phyloP scores from a whole-genome alignment of 2,888 invertebrate species.

The Limulus polyphemus region DNA sequence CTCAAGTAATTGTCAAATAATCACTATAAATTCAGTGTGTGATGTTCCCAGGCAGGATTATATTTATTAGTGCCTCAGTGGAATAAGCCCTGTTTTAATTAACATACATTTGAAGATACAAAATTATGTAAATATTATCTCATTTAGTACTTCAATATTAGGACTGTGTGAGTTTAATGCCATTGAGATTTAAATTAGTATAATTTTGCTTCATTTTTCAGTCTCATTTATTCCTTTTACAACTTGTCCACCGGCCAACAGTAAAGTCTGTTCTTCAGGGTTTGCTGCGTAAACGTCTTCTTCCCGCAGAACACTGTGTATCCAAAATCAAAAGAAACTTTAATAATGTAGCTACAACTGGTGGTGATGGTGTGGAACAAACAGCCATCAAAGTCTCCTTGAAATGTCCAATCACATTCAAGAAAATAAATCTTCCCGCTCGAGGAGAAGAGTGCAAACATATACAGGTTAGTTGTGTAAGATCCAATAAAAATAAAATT shows the following conservation, averaged over 20 bases:
- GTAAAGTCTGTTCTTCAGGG: slow-evolving; percentile 87
- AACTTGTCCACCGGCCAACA: slow-evolving; percentile 91
- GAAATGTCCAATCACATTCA: slow-evolving; percentile 92
- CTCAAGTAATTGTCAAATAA: too few relatives aligned
- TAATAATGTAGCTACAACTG: slow-evolving; percentile 47
- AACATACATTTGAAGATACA: not conserved
- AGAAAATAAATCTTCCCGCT: slow-evolving; percentile 84
- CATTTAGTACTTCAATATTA: too few relatives aligned
- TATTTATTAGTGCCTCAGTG: too few relatives aligned
- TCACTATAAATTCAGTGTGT: too few relatives aligned
- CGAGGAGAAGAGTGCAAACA: slow-evolving; percentile 93
- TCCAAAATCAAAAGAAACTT: slow-evolving; percentile 91
- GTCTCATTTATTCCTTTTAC: slow-evolving; percentile 87
- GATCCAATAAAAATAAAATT: not conserved
- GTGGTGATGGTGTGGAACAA: slow-evolving; percentile 37
- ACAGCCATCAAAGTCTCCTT: slow-evolving; percentile 52
- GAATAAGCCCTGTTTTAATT: too few relatives aligned
- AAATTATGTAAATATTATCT: too few relatives aligned
- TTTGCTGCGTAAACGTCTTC: slow-evolving; percentile 69
- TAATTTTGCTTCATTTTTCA: slow-evolving; percentile 16
- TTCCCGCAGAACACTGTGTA: slow-evolving; percentile 85
- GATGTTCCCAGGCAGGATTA: too few relatives aligned
- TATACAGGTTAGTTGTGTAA: slow-evolving; percentile 49
- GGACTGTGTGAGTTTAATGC: too few relatives aligned
- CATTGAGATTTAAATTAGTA: not conserved